Conservation (phyloP, 2,888 invertebrate genomes). For the Eilema sororculum region DNA sequence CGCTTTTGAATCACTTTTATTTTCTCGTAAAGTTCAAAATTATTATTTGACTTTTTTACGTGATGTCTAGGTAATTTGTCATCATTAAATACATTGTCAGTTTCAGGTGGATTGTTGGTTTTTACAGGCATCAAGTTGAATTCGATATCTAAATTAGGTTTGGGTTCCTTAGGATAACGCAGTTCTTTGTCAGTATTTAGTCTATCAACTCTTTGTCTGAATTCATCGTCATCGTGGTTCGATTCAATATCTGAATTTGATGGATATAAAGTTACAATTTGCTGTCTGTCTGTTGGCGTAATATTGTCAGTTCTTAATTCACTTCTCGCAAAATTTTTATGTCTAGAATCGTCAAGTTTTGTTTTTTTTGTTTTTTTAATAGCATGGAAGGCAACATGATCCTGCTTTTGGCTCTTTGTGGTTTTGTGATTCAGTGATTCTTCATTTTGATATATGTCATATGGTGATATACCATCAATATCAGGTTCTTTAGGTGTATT, state of each 20-base stretch:
- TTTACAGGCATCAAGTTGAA: neutral
- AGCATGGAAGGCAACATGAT: neutral
- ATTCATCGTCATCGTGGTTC: neutral
- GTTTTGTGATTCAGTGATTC: neutral
- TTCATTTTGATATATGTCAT: neutral
- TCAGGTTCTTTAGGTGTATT: constrained; percentile 3
- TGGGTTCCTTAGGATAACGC: neutral
- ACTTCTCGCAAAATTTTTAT: neutral
- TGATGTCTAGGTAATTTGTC: neutral
- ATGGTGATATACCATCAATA: too few relatives aligned
- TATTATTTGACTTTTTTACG: neutral
- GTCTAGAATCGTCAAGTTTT: too few relatives aligned
- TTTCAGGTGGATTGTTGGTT: neutral
- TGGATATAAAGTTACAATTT: neutral
- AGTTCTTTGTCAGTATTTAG: neutral
- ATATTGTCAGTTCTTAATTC: neutral
- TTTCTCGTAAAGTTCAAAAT: neutral
- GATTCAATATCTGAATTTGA: neutral
- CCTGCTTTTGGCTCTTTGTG: neutral
- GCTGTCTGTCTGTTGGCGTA: neutral
- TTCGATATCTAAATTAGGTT: neutral
- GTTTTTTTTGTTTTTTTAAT: neutral
- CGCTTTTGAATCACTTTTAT: neutral
- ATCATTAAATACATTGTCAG: neutral
- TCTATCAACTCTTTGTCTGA: neutral